Evolutionary conservation across 2,888 invertebrate genomes (phyloP), one percentile per base, ranked within the genome.

Genomic region (Heliconius aoede): DNA sequence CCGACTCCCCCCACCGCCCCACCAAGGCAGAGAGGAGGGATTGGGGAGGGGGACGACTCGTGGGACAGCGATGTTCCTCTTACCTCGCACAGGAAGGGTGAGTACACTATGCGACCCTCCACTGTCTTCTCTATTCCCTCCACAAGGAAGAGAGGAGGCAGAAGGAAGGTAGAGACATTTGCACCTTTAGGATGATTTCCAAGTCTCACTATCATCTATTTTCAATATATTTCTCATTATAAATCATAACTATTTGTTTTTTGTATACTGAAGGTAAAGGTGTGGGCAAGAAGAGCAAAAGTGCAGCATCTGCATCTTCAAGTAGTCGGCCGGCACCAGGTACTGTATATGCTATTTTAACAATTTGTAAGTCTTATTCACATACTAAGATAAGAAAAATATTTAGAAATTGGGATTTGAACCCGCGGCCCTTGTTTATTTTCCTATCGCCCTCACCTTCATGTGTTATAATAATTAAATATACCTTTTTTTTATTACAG

Each of bases 11-110:
- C 24, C 1, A 1, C 18, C 24, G 36, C 65, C 24, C 8, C 24
- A 4, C 11, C 58, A 11, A n/a, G 58, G 11, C 58, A 24, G 11
- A 58, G 26, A 24, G 32, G n/a, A 9, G 36, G n/a, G 9, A 28
- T 32, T 13, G 24, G 65, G 65, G 36, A 24, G 36, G 15, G 40
- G 18, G 77, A 73, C 68, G 89, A 89, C 86, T 90, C 89, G 36
- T 88, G 87, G 82, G 93, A 93, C 85, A 93, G 91, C 83, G 94
- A 94, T 82, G 88, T 86, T 79, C 93, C 92, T 78, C 89, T 93
- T 73, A 83, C 86, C 72, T 77, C 83, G 62, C 89, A 89, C 68
- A 82, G 84, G 62, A 91, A 92, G 80, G 91, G 91, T 91, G 46
- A 26, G 55, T 51, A 51, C 21, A n/a, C 51, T 51, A 46, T 21